Base-by-base conservation (phyloP, 64 coral and sea anemone genomes). In the Porites australiensis region DNA sequence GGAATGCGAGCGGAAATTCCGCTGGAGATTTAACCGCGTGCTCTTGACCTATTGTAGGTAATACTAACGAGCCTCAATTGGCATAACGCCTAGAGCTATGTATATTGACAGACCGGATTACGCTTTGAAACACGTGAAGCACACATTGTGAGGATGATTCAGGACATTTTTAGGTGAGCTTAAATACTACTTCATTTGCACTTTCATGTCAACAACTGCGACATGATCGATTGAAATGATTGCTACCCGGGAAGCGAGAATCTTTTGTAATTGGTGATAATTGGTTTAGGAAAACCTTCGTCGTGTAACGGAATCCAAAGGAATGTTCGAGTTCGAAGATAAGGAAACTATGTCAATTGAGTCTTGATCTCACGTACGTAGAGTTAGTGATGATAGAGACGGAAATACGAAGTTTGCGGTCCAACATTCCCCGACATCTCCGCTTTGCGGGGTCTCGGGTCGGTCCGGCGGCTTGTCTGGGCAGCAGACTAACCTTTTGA, bases 291-390 rank as follows among this genome's bases (percentile, higher is more conserved):
- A 18, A 64, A 37, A 37, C 27, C 27, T 37, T 37, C 27, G 27
- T 37, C 27, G 4, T 74, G 43, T 47, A 74, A 74, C 72, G 43
- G 23, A 43, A 46, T 45, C 16, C 14, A 16, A 50, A 16, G 44
- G 5, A 6, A 50, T 75, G 44, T 50, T 75, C 20, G 5, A 4
- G 5, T 19, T 13, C 75, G 45, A 15, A 50, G 73, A 76, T 76
- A 76, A 18, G 15, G 49, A 75, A 78, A 57, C 8, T 22, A 55
- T 55, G 50, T n/a, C 27, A 13, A 18, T 16, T 46, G 45, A 46
- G 75, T n/a, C 9, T 78, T 53, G 75, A 55, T 11, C 47, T n/a
- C 75, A 78, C 75, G 75, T 78, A 78, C 75, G 75, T 8, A n/a
- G 50, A 15, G 22, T 2, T 2, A 47, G 79, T 10, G 79, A n/a